Conservation (phyloP, 2,797 vertebrate genomes). For the Natrix natrix region DNA sequence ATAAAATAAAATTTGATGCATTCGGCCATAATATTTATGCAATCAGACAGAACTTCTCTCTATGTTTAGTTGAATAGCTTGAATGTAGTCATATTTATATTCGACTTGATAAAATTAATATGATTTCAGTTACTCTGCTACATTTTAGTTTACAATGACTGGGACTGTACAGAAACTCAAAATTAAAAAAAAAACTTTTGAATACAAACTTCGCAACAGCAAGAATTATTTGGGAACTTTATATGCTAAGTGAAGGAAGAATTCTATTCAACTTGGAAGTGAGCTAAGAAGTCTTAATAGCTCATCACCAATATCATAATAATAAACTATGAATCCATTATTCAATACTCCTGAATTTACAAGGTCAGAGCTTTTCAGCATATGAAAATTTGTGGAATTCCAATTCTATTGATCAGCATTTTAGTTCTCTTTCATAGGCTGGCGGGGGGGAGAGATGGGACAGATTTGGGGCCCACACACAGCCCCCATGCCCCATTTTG, state of each 20-base stretch:
- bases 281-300: neutral
- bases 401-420: too few species aligned
- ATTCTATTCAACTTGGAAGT: neutral
- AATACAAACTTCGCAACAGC: neutral
- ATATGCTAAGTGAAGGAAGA: neutral
- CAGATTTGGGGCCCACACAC: accelerated
- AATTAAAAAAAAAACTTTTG: neutral
- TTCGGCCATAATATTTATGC: neutral
- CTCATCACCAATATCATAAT: neutral
- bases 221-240: neutral
- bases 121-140: neutral
- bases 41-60: neutral
- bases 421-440: too few species aligned
- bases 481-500: too few species aligned
- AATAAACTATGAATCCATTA: neutral
- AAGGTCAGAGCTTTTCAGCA: neutral
- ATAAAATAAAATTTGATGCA: neutral
- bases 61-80: neutral
- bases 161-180: neutral
- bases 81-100: neutral
- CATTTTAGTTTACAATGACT: neutral
- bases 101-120: neutral
- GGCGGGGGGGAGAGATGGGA: too few species aligned
- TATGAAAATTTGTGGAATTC: neutral
- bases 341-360: neutral